Percentiles rank a stretch among this genome's conserved stretches.
phyloP scores from a whole-genome alignment of 2,888 invertebrate species.

The Tanypteryx hageni region DNA sequence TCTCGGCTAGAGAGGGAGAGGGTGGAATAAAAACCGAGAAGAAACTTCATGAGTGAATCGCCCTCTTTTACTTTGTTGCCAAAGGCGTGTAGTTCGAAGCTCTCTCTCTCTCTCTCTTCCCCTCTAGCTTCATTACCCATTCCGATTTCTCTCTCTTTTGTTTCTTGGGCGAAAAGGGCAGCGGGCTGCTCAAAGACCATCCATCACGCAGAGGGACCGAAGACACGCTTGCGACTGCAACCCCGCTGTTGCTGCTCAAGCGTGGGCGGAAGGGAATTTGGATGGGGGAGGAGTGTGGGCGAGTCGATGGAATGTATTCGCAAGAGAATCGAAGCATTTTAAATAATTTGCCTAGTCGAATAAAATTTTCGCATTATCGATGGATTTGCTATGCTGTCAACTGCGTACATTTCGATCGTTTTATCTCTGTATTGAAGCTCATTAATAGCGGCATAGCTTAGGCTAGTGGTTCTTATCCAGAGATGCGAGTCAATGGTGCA shows the following conservation, averaged over 20 bases:
- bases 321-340: too few relatives aligned
- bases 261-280: neutral
- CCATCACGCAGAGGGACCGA: slow-evolving; percentile 46
- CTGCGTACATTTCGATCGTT: neutral
- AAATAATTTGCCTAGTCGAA: too few relatives aligned
- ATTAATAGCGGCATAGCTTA: too few relatives aligned
- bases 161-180: slow-evolving; percentile 24
- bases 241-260: neutral
- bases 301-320: neutral
- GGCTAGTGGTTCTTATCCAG: too few relatives aligned
- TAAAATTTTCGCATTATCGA: neutral
- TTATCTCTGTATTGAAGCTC: neutral
- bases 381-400: neutral
- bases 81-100: slow-evolving; percentile 30
- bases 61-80: neutral
- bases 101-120: neutral
- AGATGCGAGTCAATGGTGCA: too few relatives aligned
- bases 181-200: slow-evolving; percentile 28
- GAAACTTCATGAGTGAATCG: neutral
- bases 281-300: neutral
- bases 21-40: neutral
- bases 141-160: slow-evolving; percentile 11
- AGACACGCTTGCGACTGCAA: slow-evolving; percentile 43
- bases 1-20: neutral
- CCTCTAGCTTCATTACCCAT: slow-evolving; percentile 55